Percentiles rank a stretch among this genome's conserved stretches.
Conservation (phyloP, 2,113 vertebrate species). For the Ibidorhyncha struthersii region DNA sequence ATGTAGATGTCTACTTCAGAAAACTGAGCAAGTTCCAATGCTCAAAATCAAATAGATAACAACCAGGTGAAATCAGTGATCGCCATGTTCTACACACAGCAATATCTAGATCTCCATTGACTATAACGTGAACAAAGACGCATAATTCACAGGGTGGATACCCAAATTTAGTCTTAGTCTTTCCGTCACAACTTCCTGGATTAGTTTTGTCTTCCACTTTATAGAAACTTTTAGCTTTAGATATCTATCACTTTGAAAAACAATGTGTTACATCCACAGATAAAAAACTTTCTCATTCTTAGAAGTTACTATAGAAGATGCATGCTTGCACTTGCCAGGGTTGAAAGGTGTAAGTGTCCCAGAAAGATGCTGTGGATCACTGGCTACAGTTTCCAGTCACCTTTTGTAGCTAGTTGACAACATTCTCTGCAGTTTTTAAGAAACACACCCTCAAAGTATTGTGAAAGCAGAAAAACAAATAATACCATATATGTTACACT, state of each 20-base stretch:
- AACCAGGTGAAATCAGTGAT: neutral
- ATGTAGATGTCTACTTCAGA: neutral
- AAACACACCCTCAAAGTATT: neutral
- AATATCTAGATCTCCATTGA: neutral
- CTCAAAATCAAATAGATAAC: neutral
- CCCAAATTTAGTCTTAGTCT: neutral
- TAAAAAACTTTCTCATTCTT: neutral
- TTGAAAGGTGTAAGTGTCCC: neutral
- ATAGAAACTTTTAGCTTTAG: neutral
- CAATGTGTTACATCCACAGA: neutral
- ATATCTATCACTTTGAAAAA: neutral
- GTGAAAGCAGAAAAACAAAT: neutral
- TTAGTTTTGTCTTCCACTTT: neutral
- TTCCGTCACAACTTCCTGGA: neutral
- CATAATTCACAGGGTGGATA: neutral
- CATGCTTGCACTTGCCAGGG: neutral
- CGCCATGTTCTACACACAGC: neutral
- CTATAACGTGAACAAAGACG: neutral
- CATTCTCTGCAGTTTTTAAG: neutral
- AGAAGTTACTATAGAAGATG: neutral
- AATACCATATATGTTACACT: neutral
- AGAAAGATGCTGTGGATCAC: neutral
- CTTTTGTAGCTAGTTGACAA: neutral
- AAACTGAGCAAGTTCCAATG: neutral
- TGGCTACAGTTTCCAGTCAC: neutral